phyloP scores from a whole-genome alignment of 2,888 invertebrate species.

The Celastrina argiolus region DNA sequence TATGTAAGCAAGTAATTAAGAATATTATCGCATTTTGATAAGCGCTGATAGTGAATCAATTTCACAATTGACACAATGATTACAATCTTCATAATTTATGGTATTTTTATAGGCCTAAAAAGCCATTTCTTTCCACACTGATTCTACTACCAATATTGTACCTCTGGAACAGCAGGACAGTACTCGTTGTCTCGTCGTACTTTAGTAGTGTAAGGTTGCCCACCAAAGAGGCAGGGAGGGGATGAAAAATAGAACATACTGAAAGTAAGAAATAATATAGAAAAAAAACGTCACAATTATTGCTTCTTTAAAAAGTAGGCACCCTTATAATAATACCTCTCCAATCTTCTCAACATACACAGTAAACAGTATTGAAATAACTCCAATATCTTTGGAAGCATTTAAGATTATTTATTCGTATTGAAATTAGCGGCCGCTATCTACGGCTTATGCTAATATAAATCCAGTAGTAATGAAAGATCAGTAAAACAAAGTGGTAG shows the following conservation, averaged over 20 bases:
- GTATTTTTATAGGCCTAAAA: not conserved
- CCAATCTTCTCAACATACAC: too few species aligned
- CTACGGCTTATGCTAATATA: conserved; percentile 5
- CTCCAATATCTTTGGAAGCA: not conserved
- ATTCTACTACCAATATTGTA: too few species aligned
- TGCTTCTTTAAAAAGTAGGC: too few species aligned
- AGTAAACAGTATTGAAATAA: not conserved
- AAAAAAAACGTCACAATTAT: too few species aligned
- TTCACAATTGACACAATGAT: not conserved
- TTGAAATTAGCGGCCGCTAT: conserved; percentile 1
- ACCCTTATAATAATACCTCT: too few species aligned
- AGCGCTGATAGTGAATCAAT: not conserved
- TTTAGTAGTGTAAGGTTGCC: too few species aligned
- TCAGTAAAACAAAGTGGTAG: conserved; percentile 29
- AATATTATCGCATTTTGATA: not conserved
- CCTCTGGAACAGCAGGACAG: too few species aligned
- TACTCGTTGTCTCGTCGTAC: too few species aligned
- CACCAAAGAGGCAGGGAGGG: too few species aligned
- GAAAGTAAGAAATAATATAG: too few species aligned
- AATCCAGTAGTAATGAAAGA: conserved; percentile 21
- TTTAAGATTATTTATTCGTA: not conserved
- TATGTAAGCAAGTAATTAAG: not conserved
- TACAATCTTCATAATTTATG: not conserved
- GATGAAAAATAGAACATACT: too few species aligned
- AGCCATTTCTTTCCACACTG: too few species aligned